A percentile compares a stretch with the other conserved stretches of the same genome.
These are phyloP conservation scores for Nomada goodeniana DNA, from an alignment of 2,888 invertebrate species.

Conservation along the genomic window DNA sequence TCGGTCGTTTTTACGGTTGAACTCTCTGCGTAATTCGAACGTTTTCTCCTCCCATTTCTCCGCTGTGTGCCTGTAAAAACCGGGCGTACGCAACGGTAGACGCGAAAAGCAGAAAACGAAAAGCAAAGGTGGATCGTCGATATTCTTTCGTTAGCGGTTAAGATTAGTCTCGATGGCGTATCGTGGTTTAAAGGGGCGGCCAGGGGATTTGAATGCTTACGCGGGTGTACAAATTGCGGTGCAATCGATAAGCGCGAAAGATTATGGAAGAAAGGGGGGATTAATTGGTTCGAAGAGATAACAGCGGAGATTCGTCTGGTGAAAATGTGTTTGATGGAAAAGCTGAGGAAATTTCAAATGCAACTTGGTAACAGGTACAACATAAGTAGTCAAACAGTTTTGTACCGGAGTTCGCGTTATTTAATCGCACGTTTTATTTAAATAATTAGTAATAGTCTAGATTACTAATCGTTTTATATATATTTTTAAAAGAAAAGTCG, in stretches of 20 bases:
- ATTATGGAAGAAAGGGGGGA: constrained; percentile 1
- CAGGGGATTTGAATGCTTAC: constrained; percentile 52
- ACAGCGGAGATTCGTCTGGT: constrained; percentile 2
- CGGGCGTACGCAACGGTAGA: constrained; percentile 5
- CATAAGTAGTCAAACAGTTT: too few relatives aligned
- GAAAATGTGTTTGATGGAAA: not conserved
- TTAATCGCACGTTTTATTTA: too few relatives aligned
- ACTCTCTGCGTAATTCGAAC: constrained; percentile 70
- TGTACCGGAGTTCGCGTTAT: too few relatives aligned
- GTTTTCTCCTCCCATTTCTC: constrained; percentile 14
- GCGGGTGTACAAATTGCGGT: constrained; percentile 38
- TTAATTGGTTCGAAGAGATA: constrained; percentile 12
- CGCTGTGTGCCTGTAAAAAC: constrained; percentile 15
- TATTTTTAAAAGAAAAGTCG: too few relatives aligned
- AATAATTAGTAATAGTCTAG: too few relatives aligned
- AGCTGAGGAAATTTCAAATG: too few relatives aligned
- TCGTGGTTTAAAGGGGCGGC: constrained; percentile 12
- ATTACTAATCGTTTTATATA: too few relatives aligned
- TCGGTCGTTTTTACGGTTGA: constrained; percentile 64
- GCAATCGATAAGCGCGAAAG: constrained; percentile 12
- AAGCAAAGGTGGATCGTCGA: not conserved
- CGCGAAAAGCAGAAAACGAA: not conserved
- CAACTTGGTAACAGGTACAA: too few relatives aligned
- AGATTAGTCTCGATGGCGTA: constrained; percentile 18
- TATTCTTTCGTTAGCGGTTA: constrained; percentile 12